A percentile compares a stretch with the other conserved stretches of the same genome.
phyloP scores from a whole-genome alignment of 2,888 invertebrate genomes.

The Eudasyphora cyanicolor region DNA sequence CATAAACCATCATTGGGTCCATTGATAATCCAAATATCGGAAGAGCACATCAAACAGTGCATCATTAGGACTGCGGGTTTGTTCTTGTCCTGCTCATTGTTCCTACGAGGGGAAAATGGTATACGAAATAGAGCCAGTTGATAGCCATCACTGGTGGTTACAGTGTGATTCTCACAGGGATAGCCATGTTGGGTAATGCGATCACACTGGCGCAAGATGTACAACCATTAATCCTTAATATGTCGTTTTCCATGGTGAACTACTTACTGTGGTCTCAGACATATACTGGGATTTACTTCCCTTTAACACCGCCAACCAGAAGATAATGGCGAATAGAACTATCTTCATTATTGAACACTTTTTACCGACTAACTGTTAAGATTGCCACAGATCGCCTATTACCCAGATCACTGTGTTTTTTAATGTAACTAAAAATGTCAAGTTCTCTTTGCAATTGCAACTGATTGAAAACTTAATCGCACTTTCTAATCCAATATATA shows the following conservation, averaged over 20 bases:
- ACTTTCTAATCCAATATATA: too few relatives aligned
- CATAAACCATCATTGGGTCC: slow-evolving; percentile 66
- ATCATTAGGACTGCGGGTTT: slow-evolving; percentile 80
- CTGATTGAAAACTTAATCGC: too few relatives aligned
- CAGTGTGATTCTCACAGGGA: too few relatives aligned
- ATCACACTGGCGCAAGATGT: not conserved
- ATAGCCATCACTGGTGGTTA: slow-evolving; percentile 89
- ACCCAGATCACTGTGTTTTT: too few relatives aligned
- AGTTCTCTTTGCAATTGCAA: too few relatives aligned
- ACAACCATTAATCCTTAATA: not conserved
- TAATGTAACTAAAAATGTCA: too few relatives aligned
- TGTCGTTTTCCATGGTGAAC: not conserved
- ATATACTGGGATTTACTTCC: not conserved
- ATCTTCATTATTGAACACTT: too few relatives aligned
- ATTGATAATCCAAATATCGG: slow-evolving; percentile 65
- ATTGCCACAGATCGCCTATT: too few relatives aligned
- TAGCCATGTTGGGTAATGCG: slow-evolving; percentile 82
- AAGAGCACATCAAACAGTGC: slow-evolving; percentile 69
- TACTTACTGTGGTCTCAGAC: not conserved
- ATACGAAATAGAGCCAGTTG: slow-evolving; percentile 89
- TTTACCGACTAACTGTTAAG: too few relatives aligned
- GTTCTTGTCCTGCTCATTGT: slow-evolving; percentile 67
- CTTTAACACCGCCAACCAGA: not conserved
- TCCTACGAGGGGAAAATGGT: slow-evolving; percentile 65
- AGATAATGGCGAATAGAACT: too few relatives aligned